Evolutionary conservation across 2,888 invertebrate species (phyloP).

Genomic region (Ethmia dodecea): DNA sequence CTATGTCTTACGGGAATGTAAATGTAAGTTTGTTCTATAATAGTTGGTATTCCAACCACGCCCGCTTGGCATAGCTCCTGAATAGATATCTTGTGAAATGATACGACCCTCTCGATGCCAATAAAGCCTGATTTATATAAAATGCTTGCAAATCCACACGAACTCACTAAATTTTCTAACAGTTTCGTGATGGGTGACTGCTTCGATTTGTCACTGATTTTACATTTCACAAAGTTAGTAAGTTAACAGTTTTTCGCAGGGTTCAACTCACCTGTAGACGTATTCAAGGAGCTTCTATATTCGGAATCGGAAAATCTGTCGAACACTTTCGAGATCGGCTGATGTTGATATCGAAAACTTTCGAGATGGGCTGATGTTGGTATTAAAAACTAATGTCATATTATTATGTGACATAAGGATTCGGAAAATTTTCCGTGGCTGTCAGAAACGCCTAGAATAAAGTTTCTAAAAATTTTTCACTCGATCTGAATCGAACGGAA

Average conservation of each 20-base stretch:
- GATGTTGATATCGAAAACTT: background rate
- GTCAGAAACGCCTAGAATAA: too few species aligned
- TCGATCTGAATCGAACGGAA: too few species aligned
- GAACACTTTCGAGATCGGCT: background rate
- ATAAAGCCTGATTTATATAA: slow-evolving; percentile 67
- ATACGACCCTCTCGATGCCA: slow-evolving; percentile 65
- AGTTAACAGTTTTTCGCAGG: background rate
- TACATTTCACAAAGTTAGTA: background rate
- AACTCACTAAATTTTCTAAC: slow-evolving; percentile 14
- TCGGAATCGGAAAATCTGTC: background rate
- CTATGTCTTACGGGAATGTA: too few species aligned
- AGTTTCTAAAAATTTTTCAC: too few species aligned
- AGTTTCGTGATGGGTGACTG: slow-evolving; percentile 3
- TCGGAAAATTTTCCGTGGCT: too few species aligned
- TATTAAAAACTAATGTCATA: too few species aligned
- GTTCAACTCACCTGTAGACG: background rate
- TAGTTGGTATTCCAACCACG: slow-evolving; percentile 57
- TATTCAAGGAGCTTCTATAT: background rate
- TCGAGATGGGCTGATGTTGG: background rate
- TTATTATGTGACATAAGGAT: too few species aligned
- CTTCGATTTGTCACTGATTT: background rate
- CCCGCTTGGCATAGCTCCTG: slow-evolving; percentile 58
- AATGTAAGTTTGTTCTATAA: slow-evolving; percentile 20
- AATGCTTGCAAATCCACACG: slow-evolving; percentile 43
- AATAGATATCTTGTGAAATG: slow-evolving; percentile 69